These are phyloP conservation scores for Leptinotarsa undecemlineata DNA, from an alignment of 1,140 invertebrate species.

Conservation along the genomic window DNA sequence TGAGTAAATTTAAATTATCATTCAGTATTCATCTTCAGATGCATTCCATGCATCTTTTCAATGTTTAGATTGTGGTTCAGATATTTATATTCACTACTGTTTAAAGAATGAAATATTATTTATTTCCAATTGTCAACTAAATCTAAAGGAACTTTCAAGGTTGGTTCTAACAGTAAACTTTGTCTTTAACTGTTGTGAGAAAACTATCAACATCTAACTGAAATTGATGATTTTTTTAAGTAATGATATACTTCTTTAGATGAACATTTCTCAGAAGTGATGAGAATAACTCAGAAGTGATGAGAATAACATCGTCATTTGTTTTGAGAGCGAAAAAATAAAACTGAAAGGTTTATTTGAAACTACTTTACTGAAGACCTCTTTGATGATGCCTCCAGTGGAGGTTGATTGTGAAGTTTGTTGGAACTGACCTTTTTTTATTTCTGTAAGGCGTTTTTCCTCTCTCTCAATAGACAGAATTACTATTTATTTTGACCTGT, in stretches of 20 bases:
- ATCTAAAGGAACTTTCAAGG: background rate
- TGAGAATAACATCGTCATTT: too few species aligned
- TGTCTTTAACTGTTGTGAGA: background rate
- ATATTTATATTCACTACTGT: background rate
- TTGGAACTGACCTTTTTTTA: background rate
- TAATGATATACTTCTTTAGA: too few species aligned
- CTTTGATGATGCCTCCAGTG: too few species aligned
- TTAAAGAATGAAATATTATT: slow-evolving; percentile 1
- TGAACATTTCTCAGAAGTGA: too few species aligned
- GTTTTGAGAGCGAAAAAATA: too few species aligned
- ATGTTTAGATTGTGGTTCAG: slow-evolving; percentile 5
- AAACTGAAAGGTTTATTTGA: too few species aligned
- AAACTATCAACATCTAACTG: too few species aligned
- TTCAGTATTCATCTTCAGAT: slow-evolving; percentile 12
- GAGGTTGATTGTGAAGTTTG: too few species aligned
- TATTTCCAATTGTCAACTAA: background rate
- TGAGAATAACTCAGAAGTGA: too few species aligned
- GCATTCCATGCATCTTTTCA: slow-evolving; percentile 17
- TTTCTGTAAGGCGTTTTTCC: background rate
- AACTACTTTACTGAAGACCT: too few species aligned
- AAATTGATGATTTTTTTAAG: too few species aligned
- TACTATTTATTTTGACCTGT: background rate
- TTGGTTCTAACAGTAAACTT: background rate
- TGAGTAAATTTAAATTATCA: background rate
- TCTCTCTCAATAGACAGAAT: background rate